Base-by-base conservation (phyloP, 2,888 invertebrate species). In the Monopis laevigella region DNA sequence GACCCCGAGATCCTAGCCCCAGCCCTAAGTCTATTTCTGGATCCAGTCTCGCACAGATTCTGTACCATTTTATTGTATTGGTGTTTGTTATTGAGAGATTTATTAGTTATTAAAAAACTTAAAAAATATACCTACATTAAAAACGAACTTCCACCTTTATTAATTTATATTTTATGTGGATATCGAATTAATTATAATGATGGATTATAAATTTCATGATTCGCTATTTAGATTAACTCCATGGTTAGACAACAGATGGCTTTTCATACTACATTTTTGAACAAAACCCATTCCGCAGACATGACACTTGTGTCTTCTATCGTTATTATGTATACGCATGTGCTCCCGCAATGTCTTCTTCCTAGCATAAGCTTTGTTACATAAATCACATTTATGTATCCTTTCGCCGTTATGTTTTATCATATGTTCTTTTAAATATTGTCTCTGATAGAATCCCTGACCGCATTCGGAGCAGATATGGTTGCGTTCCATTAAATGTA, bases 281-380 rank as follows among this genome's bases (percentile, higher is more conserved):
- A 78, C 74, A 24, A 78, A 78, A 0, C 75, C 66, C 1, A 66
- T 5, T 0, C 59, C 58, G 35, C 78, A 78, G 0, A 74, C 52
- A 0, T 65, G 69, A 34, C 78, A 78, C 28, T 72, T 73, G 13
- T 77, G 77, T 2, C 77, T 43, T 24, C 71, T 64, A 45, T 77
- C 77, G 42, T 78, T 73, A 41, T 73, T 70, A 43, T 78, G 78
- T 2, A 77, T 77, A n/a, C 75, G 28, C 71, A 77, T 70, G 48
- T 78, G 77, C 39, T 77, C 74, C 1, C 69, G 48, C 5, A 78
- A 41, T 0, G 77, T 78, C 28, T 77, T 77, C 46, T 73, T 75
- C 16, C 78, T 59, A 0, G 77, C 75, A 30, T 75, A 78, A 0
- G 77, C 64, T 14, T 77, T 78, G 0, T 51, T 46, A 32, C 78